A percentile compares a stretch with the other conserved stretches of the same genome.
phyloP scores from a whole-genome alignment of 2,888 invertebrate genomes.

The Spodoptera exigua region DNA sequence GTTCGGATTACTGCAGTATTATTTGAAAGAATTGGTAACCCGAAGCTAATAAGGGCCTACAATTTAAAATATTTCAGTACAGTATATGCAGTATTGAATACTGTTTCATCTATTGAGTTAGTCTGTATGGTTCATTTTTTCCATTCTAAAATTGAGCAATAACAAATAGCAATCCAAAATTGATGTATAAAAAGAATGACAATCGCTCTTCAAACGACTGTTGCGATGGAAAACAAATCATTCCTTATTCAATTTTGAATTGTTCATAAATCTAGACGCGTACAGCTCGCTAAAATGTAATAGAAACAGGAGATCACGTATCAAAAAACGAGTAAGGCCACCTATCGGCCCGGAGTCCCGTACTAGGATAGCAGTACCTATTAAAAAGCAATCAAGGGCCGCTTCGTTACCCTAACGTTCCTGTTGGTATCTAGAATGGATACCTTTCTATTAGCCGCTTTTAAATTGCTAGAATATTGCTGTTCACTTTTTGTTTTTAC shows the following conservation, averaged over 20 bases:
- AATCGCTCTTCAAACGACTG: no score
- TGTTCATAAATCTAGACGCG: background rate
- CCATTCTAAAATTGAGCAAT: no score
- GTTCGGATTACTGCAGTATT: slow-evolving; percentile 18
- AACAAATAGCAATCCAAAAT: no score
- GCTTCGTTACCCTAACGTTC: slow-evolving; percentile 47
- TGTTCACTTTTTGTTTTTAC: slow-evolving; percentile 22
- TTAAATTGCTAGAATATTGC: slow-evolving; percentile 36
- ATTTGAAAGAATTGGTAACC: slow-evolving; percentile 5
- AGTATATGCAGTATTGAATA: no score
- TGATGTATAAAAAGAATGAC: no score
- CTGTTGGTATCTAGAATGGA: slow-evolving; percentile 49
- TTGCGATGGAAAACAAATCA: no score
- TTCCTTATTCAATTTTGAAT: no score
- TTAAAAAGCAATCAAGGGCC: slow-evolving; percentile 70
- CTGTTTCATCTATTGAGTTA: no score
- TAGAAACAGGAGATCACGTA: slow-evolving; percentile 38
- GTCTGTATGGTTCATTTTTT: no score
- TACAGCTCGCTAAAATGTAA: slow-evolving; percentile 24
- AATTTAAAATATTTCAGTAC: no score
- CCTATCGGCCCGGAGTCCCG: slow-evolving; percentile 34
- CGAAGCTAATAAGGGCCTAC: no score
- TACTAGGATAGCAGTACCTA: slow-evolving; percentile 54
- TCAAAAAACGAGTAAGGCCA: slow-evolving; percentile 47
- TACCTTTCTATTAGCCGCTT: slow-evolving; percentile 44